Percentiles rank a stretch among this genome's conserved stretches.
Conservation (phyloP, 2,797 vertebrate species). For the Cryptoblepharus egeriae region DNA sequence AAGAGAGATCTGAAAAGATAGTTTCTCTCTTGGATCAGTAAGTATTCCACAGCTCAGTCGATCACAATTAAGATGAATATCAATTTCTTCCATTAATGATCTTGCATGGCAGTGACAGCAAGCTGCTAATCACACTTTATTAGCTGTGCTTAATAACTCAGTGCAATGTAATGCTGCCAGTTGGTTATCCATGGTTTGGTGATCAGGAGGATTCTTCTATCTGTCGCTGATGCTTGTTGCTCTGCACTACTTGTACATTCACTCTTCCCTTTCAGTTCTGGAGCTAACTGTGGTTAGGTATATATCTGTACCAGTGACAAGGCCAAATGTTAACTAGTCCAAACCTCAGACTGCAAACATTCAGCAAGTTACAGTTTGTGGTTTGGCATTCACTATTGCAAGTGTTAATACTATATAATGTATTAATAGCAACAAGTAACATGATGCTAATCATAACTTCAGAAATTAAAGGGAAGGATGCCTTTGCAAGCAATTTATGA, state of each 20-base stretch:
- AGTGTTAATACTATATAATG: no score
- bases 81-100: not conserved
- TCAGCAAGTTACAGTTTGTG: no score
- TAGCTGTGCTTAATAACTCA: not conserved
- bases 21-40: not conserved
- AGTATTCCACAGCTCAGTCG: not conserved
- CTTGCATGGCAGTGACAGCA: not conserved
- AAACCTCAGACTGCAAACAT: not conserved
- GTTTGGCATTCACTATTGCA: no score
- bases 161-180: not conserved
- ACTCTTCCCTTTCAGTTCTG: not conserved
- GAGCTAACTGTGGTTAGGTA: not conserved
- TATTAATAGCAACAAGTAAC: no score
- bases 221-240: no score
- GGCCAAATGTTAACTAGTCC: not conserved
- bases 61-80: not conserved
- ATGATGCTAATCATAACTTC: no score
- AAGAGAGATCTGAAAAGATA: not conserved
- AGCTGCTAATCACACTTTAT: not conserved
- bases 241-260: not conserved
- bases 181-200: not conserved
- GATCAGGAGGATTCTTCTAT: not conserved
- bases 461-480: no score
- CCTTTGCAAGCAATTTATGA: no score
- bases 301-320: not conserved